Conservation (phyloP, 2,888 invertebrate species). For the Hemicrepidius hirtus region DNA sequence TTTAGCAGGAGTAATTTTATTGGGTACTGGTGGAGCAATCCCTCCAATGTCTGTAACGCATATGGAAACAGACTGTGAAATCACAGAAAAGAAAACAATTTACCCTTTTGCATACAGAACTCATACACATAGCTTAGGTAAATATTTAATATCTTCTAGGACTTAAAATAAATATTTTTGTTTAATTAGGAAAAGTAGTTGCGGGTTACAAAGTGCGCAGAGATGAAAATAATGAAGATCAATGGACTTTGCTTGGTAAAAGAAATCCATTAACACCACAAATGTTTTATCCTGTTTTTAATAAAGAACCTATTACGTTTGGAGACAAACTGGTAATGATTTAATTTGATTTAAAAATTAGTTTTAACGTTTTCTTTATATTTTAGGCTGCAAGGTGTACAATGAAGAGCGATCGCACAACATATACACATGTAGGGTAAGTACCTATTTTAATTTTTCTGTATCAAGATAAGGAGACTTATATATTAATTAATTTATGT, state of each 20-base stretch:
- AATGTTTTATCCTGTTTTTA: conserved; percentile 93
- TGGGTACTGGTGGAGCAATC: conserved; percentile 91
- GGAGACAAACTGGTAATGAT: conserved; percentile 80
- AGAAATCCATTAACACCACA: conserved; percentile 91
- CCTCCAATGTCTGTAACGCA: conserved; percentile 81
- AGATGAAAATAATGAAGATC: conserved; percentile 75
- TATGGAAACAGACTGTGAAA: conserved; percentile 93
- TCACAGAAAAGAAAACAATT: conserved; percentile 86
- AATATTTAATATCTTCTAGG: conserved; percentile 56
- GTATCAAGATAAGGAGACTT: conserved; percentile 22
- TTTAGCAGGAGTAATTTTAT: conserved; percentile 91
- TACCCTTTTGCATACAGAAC: conserved; percentile 97
- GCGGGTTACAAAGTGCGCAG: conserved; percentile 85
- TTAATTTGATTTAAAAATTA: conserved; percentile 38
- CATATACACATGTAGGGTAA: conserved; percentile 84
- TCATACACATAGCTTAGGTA: conserved; percentile 93
- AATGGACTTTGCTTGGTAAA: conserved; percentile 91
- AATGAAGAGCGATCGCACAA: conserved; percentile 84
- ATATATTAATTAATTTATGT: conserved; percentile 28
- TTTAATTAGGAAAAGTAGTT: conserved; percentile 88
- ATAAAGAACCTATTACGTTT: conserved; percentile 76
- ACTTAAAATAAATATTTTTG: no score
- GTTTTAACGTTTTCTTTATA: conserved; percentile 17
- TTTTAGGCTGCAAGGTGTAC: conserved; percentile 90
- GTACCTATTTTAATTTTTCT: conserved; percentile 60